Evolutionary conservation across 1,140 invertebrate species (phyloP).

Genomic region (Diabrotica undecimpunctata): DNA sequence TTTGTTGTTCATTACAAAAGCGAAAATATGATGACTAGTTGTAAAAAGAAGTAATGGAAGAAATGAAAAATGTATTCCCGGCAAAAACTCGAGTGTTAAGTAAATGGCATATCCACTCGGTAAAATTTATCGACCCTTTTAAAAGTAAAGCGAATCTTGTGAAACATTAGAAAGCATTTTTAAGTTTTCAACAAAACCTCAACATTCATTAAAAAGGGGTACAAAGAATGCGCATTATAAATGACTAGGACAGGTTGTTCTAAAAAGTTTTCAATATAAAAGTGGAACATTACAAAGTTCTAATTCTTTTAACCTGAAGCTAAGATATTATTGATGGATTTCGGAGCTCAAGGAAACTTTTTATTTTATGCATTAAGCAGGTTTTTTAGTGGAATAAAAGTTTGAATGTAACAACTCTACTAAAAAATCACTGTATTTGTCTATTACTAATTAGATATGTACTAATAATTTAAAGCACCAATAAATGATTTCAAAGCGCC

Average conservation of each 20-base stretch:
- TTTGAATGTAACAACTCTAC: too few species aligned
- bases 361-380: not conserved
- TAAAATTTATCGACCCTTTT: constrained; percentile 13
- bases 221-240: constrained; percentile 32
- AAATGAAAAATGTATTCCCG: not conserved
- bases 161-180: constrained; percentile 25
- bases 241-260: constrained; percentile 35
- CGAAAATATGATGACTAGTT: constrained; percentile 4
- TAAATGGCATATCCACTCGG: constrained; percentile 6
- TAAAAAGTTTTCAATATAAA: constrained; percentile 29
- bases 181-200: constrained; percentile 29
- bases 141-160: constrained; percentile 7
- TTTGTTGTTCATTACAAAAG: not conserved
- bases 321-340: constrained; percentile 43
- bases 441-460: too few species aligned
- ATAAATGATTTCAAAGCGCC: too few species aligned
- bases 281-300: constrained; percentile 38
- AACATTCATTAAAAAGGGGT: constrained; percentile 29
- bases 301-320: constrained; percentile 41
- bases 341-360: constrained; percentile 38
- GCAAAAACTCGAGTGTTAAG: not conserved
- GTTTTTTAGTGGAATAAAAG: too few species aligned
- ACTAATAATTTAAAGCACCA: too few species aligned
- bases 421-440: too few species aligned
- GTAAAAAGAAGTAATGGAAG: not conserved